Base-by-base conservation (phyloP, 2,113 vertebrate genomes). In the Nyctereutes procyonoides region DNA sequence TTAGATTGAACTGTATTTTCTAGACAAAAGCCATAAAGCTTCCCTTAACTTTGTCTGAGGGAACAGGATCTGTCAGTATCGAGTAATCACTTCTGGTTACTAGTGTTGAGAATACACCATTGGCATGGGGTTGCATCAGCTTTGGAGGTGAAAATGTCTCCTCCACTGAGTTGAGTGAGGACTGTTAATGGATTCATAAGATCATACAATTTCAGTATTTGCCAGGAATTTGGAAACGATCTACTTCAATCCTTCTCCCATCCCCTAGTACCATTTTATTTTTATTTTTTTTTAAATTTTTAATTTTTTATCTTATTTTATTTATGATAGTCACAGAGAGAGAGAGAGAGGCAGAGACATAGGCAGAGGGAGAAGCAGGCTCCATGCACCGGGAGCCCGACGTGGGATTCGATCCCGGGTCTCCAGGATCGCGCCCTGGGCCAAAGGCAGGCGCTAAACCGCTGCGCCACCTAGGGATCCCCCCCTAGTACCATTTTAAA, bases 1-100 rank as follows among this genome's bases (percentile, higher is more conserved):
- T 51, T 67, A 87, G 48, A 43, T 62, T 93, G 73, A 93, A 28
- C n/a, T 90, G 74, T 35, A 28, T 92, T 95, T 95, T 95, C 69
- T 58, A 76, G 71, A 88, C 9, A 60, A 90, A 74, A 93, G 43
- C 20, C 24, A 24, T 86, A 60, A 88, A 81, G 10, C 4, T 83
- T 82, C 32, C 43, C 8, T 79, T 89, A 73, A 80, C 6, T 73
- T 84, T 63, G 17, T 43, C 48, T 85, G 71, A 71, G 67, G 14
- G 20, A 91, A 81, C 4, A 48, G 38, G 26, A 26, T 88, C n/a
- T 76, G 3, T 80, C 94, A 43, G 67, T 71, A 63, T 8, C 69
- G 62, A 73, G 35, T 81, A 38, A 69, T 88, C 22, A 35, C 30
- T 58, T 71, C 11, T 2, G 12, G 43, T 80, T 58, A 35, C n/a